Base-by-base conservation (phyloP, 2,113 vertebrate genomes). In the Eptesicus fuscus region DNA sequence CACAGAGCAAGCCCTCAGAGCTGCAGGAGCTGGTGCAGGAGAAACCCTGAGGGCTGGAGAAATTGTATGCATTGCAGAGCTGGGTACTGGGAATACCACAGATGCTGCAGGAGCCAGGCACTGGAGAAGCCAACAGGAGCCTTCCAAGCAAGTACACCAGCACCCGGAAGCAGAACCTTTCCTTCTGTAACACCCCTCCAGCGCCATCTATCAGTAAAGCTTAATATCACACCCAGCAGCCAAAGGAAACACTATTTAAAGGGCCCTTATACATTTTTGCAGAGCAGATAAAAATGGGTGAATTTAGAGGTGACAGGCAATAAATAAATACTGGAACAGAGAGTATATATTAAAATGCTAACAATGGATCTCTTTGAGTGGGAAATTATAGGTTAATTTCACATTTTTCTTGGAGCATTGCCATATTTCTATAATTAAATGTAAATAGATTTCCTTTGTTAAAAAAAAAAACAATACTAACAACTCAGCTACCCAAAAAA, bases 61-160 rank as follows among this genome's bases (percentile, higher is more conserved):
- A 82, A 20, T 0, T 14, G 2, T 25, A 14, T 0, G 17, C 51
- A 32, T 8, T 63, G 88, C 42, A 83, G 42, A 42, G 1, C 61
- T 59, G 51, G 25, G 28, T 49, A 23, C 32, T 37, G 22, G 42
- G 42, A 77, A 76, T 44, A 23, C 12, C 13, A 9, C 2, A 2
- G 11, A 13, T 8, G 6, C 25, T 23, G 0, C 11, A 53, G 30
- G n/a, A 53, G 11, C 3, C 1, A 11, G 51, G 47, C 0, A 3
- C 20, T 1, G 18, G 28, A 73, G 42, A 76, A 8, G 12, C 30
- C 63, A 14, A 9, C 1, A 35, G 22, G 40, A 40, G 13, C 56
- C 63, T 69, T 56, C 65, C 9, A 22, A 40, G 51, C 18, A 74
- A 61, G 23, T 49, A 42, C 13, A 40, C 7, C 4, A 4, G 32